Evolutionary conservation across 2,113 vertebrate genomes (phyloP).

Genomic region (Chaetura pelagica): DNA sequence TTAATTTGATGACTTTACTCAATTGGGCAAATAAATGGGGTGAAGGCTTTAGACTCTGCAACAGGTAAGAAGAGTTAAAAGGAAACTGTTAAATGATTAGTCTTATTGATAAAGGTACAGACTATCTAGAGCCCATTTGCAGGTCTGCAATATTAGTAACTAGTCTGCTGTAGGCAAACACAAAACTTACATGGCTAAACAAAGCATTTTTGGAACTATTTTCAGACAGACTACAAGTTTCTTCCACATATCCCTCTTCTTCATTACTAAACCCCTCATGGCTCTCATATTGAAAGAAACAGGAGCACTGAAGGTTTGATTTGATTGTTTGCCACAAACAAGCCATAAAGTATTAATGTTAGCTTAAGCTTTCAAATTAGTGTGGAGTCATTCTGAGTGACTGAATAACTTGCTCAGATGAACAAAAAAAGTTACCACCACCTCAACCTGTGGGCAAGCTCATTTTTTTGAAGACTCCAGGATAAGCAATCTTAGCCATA

Average conservation of each 20-base stretch:
- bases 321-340: background rate
- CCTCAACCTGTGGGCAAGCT: background rate
- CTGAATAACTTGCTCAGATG: background rate
- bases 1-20: constrained; percentile 99
- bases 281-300: background rate
- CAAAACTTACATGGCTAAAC: background rate
- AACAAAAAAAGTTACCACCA: background rate
- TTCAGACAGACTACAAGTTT: background rate
- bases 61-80: constrained; percentile 56
- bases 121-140: background rate
- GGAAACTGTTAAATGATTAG: background rate
- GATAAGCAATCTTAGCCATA: background rate
- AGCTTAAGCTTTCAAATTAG: background rate
- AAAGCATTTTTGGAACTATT: background rate
- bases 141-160: background rate
- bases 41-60: constrained; percentile 98
- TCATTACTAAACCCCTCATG: background rate
- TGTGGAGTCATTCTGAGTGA: background rate
- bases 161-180: background rate
- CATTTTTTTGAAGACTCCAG: background rate
- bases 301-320: background rate
- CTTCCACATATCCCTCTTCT: background rate
- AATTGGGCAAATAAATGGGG: constrained; percentile 96
- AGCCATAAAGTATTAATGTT: background rate
- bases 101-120: background rate